These are phyloP conservation scores for pig (Sus scrofa) DNA, from an alignment of 2,113 vertebrate species.

Conservation along the genomic window T2T-Sscrofa CM000824.6:207722001-207722500, in stretches of 20 bases:
- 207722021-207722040: not conserved
- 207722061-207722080: not conserved
- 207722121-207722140: not conserved
- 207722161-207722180: not conserved
- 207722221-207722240: not conserved
- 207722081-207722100: no score
- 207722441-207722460: not conserved
- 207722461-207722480: not conserved
- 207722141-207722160: not conserved
- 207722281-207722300: not conserved
- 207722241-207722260: not conserved
- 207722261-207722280: no score
- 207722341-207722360: not conserved
- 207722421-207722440: not conserved
- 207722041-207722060: not conserved
- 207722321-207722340: not conserved
- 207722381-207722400: not conserved
- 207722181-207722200: slow-evolving; percentile 11
- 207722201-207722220: not conserved
- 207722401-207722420: not conserved
- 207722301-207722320: not conserved
- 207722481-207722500: not conserved
- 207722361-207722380: not conserved
- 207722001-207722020: not conserved
- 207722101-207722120: no score